These are phyloP conservation scores for Sclerurus mexicanus DNA, from an alignment of 2,113 vertebrate species.

Conservation along the genomic window DNA sequence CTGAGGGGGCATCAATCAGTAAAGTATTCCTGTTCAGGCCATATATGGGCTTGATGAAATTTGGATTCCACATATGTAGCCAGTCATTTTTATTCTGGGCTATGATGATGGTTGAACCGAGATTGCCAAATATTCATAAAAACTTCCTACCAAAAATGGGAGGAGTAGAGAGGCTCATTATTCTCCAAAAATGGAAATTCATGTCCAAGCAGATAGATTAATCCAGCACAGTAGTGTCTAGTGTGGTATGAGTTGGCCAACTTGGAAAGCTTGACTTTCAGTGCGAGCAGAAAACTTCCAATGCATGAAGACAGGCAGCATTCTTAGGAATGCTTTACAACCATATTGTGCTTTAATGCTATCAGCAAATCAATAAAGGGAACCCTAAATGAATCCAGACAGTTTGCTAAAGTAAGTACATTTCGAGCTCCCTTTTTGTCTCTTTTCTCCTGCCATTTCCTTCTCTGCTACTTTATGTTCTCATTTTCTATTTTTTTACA, in stretches of 20 bases:
- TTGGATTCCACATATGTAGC: conserved; percentile 21
- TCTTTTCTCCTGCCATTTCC: background rate
- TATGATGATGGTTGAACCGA: background rate
- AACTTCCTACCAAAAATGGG: conserved; percentile 46
- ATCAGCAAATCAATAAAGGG: conserved; percentile 37
- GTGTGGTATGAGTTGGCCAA: background rate
- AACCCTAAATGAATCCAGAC: conserved; percentile 48
- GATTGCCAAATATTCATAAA: conserved; percentile 36
- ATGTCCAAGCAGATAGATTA: background rate
- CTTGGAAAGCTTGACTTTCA: background rate
- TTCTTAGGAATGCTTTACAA: conserved; percentile 26
- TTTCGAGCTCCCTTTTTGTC: background rate
- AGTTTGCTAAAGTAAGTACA: conserved; percentile 12
- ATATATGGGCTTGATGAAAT: conserved; percentile 48
- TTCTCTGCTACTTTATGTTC: background rate
- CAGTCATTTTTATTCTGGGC: conserved; percentile 46
- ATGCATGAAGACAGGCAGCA: background rate
- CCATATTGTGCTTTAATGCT: conserved; percentile 20
- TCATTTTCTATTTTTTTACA: background rate
- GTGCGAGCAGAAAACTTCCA: background rate
- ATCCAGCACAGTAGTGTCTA: conserved; percentile 16
- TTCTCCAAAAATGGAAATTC: conserved; percentile 48
- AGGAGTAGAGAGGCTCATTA: conserved; percentile 17
- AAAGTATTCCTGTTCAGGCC: conserved; percentile 36
- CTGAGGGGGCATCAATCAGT: background rate